phyloP scores from a whole-genome alignment of 2,888 invertebrate genomes.

The Cheilosia scutellata region DNA sequence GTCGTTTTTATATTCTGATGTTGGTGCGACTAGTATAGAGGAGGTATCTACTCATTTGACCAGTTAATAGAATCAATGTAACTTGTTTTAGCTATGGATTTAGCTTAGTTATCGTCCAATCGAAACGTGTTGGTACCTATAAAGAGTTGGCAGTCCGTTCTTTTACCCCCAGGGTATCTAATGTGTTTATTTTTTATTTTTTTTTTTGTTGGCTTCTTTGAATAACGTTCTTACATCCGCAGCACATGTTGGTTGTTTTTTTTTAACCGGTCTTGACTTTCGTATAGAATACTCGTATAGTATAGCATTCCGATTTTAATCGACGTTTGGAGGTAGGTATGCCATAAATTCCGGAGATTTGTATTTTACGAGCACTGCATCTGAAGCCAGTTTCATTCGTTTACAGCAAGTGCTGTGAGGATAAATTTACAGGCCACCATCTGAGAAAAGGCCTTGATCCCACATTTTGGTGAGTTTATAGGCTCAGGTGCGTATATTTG shows the following conservation, averaged over 20 bases:
- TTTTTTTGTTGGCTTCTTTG: constrained; percentile 31
- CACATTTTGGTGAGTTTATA: constrained; percentile 46
- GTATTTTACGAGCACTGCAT: constrained; percentile 46
- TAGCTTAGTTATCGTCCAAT: constrained; percentile 37
- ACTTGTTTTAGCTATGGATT: constrained; percentile 57
- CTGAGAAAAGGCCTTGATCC: constrained; percentile 55
- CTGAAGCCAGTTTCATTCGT: constrained; percentile 22
- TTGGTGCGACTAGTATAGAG: neutral
- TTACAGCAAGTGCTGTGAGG: constrained; percentile 33
- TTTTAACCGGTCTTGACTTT: constrained; percentile 49
- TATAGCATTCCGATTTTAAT: constrained; percentile 62
- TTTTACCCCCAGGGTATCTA: constrained; percentile 20
- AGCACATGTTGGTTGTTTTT: constrained; percentile 46
- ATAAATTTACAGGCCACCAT: neutral
- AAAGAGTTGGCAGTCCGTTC: constrained; percentile 22
- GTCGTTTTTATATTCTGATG: neutral
- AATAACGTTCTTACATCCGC: constrained; percentile 61
- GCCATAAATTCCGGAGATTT: constrained; percentile 68
- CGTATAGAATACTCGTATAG: constrained; percentile 32
- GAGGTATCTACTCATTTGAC: neutral
- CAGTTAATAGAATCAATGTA: constrained; percentile 51
- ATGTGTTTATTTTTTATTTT: no score
- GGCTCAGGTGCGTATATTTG: constrained; percentile 4
- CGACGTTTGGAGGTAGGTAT: constrained; percentile 46
- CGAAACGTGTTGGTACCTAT: constrained; percentile 18